A percentile compares a stretch with the other conserved stretches of the same genome.
These are phyloP conservation scores for Hepsetus odoe DNA, from an alignment of 2,113 vertebrate species.

Conservation along the genomic window DNA sequence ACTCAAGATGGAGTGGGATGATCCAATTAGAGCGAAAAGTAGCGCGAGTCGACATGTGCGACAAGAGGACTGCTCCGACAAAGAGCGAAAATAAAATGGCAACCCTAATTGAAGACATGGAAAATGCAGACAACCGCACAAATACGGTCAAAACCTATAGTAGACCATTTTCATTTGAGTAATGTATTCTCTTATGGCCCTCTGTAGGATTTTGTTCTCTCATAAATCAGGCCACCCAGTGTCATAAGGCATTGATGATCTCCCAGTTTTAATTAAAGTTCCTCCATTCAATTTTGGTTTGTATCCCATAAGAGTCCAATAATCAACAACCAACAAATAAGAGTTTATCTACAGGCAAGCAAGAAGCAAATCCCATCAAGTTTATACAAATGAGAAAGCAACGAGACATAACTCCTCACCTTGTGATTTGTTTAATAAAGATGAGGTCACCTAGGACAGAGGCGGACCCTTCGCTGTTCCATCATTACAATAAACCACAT, in stretches of 20 bases:
- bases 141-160: background rate
- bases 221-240: constrained; percentile 8
- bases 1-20: constrained; percentile 62
- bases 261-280: constrained; percentile 23
- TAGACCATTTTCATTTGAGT: constrained; percentile 9
- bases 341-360: constrained; percentile 50
- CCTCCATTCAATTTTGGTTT: constrained; percentile 7
- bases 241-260: constrained; percentile 4
- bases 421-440: constrained; percentile 67
- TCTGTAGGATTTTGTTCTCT: constrained; percentile 3
- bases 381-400: constrained; percentile 46
- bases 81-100: constrained; percentile 44
- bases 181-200: constrained; percentile 4
- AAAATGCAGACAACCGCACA: background rate
- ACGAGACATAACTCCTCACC: constrained; percentile 60
- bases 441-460: constrained; percentile 61
- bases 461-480: constrained; percentile 35
- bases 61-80: constrained; percentile 40
- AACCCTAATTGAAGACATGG: background rate
- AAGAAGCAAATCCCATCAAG: constrained; percentile 67
- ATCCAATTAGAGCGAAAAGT: constrained; percentile 70
- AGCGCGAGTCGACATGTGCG: constrained; percentile 60
- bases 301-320: constrained; percentile 12
- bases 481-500: constrained; percentile 68
- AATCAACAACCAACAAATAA: background rate